phyloP scores from a whole-genome alignment of 2,113 vertebrate species.

The Drymodes brunneopygia region DNA sequence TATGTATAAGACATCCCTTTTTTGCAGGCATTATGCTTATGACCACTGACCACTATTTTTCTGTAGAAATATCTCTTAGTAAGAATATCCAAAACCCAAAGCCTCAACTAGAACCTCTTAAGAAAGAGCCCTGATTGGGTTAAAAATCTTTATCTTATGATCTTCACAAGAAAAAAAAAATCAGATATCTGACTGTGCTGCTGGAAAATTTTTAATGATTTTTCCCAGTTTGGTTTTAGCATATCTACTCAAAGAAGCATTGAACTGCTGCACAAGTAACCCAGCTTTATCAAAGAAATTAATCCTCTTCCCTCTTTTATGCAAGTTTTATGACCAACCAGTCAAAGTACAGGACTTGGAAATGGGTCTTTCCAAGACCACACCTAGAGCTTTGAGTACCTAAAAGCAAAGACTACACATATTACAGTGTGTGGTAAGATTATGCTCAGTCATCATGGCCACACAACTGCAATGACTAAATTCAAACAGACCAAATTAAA shows the following conservation, averaged over 20 bases:
- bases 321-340: background rate
- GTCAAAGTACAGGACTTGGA: background rate
- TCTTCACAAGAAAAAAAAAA: background rate
- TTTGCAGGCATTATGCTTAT: background rate
- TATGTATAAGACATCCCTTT: background rate
- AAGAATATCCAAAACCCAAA: background rate
- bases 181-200: background rate
- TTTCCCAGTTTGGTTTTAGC: background rate
- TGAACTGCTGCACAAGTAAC: background rate
- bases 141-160: background rate
- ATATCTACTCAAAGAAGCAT: background rate
- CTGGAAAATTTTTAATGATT: background rate
- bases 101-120: background rate
- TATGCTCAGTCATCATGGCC: background rate
- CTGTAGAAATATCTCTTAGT: background rate
- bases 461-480: background rate
- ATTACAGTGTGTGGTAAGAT: accelerated
- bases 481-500: background rate
- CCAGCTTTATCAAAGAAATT: background rate
- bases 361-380: background rate
- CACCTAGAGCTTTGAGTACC: background rate
- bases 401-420: background rate
- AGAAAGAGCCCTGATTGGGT: background rate
- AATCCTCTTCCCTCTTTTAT: background rate
- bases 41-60: background rate